Evolutionary conservation across 2,113 vertebrate species (phyloP), one percentile per base, ranked within the genome.

Genomic region (Pseudois nayaur): DNA sequence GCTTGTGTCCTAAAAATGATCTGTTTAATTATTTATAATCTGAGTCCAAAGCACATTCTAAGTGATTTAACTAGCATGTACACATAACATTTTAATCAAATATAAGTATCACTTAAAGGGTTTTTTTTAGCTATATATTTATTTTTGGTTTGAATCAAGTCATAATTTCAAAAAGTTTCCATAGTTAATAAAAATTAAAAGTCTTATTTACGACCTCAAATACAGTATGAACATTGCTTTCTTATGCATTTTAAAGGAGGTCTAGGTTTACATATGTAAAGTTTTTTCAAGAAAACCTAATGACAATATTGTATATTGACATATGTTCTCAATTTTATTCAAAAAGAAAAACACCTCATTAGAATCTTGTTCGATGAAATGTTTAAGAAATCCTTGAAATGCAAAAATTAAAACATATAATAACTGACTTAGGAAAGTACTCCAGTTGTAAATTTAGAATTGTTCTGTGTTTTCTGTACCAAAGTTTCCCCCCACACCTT

Each of bases 191-290:
- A 97, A 99, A 98, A 98, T 98, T 98, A 99, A 98, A 98, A 98
- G 98, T 99, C 97, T 98, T 98, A 98, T 98, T 98, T 98, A 98
- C 98, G 96, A 98, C 98, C 96, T 98, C 96, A 97, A 98, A 97
- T 21, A 0, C n/a, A 55, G 79, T 92, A 85, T 8, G 64, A 94
- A 96, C 82, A 95, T 97, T 95, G 97, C 99, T 99, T 99, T 94
- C 98, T 98, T 97, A 97, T 78, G 92, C 91, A 84, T 97, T 97
- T 92, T 84, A 2, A 43, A 91, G 97, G 95, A 97, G 60, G 76
- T 97, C 95, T 97, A 89, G 67, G 91, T 94, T 96, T 91, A 71
- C 6, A 60, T 92, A 91, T 55, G 83, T 78, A 94, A 86, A 91
- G 78, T 81, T 64, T 93, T 79, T 62, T 57, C 48, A 55, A 94